A percentile compares a stretch with the other conserved stretches of the same genome.
Conservation (phyloP, 2,888 invertebrate species). For the Cantharis rustica region DNA sequence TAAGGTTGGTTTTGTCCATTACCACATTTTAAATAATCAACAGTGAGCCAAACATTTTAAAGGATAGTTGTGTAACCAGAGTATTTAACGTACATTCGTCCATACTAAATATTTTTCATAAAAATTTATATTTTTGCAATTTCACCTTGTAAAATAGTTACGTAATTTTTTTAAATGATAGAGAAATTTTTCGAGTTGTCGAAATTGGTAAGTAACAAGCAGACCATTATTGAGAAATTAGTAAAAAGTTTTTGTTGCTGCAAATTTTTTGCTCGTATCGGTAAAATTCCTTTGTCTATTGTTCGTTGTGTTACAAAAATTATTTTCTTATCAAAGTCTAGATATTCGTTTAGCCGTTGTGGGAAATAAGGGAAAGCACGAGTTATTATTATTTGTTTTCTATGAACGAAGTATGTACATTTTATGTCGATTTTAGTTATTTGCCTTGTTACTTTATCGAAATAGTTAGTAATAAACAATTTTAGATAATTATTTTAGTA, state of each 20-base stretch:
- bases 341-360: background rate
- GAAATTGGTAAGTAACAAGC: background rate
- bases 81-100: background rate
- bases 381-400: background rate
- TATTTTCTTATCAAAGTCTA: background rate
- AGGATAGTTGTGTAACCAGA: background rate
- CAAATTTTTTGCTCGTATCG: background rate
- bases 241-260: background rate
- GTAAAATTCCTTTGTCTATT: background rate
- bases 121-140: background rate
- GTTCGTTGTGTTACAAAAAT: background rate
- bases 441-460: background rate
- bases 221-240: background rate
- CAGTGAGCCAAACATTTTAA: background rate
- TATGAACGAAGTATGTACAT: background rate
- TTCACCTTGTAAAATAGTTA: background rate
- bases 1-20: background rate
- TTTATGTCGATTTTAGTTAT: background rate
- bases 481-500: conserved; percentile 16
- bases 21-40: background rate
- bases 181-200: background rate
- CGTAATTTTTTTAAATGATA: background rate
- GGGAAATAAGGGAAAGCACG: background rate
- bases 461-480: background rate
- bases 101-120: background rate